Percentiles rank a stretch among this genome's conserved stretches.
phyloP scores from a whole-genome alignment of 2,888 invertebrate genomes.

The Lasioglossum oenotherae region DNA sequence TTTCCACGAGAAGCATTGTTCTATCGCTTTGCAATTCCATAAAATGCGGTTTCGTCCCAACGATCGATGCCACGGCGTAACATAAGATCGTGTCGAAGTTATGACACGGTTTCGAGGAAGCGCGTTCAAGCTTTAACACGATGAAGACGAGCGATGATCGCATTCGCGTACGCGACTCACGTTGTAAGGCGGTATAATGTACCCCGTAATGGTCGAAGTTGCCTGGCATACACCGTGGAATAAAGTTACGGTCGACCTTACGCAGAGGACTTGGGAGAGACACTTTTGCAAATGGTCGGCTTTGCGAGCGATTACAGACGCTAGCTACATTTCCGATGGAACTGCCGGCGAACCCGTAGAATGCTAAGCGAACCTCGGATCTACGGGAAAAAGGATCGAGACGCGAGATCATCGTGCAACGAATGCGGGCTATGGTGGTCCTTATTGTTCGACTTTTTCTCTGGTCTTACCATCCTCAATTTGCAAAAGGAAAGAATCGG shows the following conservation, averaged over 20 bases:
- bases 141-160: slow-evolving; percentile 18
- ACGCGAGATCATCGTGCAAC: background rate
- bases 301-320: slow-evolving; percentile 43
- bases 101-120: background rate
- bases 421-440: background rate
- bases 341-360: slow-evolving; percentile 15
- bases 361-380: slow-evolving; percentile 16
- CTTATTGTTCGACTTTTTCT: background rate
- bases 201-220: slow-evolving; percentile 57
- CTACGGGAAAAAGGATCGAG: background rate
- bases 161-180: slow-evolving; percentile 59
- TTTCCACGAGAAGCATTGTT: background rate
- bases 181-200: slow-evolving; percentile 59
- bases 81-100: background rate
- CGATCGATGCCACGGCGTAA: background rate
- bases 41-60: background rate
- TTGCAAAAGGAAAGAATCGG: no score
- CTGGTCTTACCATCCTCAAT: no score
- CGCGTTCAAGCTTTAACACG: background rate
- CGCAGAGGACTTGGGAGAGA: slow-evolving; percentile 8
- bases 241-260: slow-evolving; percentile 53
- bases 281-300: slow-evolving; percentile 58
- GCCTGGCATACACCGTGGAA: slow-evolving; percentile 45
- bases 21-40: background rate
- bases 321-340: slow-evolving; percentile 35